A percentile compares a stretch with the other conserved stretches of the same genome.
phyloP scores from a whole-genome alignment of 2,113 vertebrate species.

The Brachyhypopomus gauderio region DNA sequence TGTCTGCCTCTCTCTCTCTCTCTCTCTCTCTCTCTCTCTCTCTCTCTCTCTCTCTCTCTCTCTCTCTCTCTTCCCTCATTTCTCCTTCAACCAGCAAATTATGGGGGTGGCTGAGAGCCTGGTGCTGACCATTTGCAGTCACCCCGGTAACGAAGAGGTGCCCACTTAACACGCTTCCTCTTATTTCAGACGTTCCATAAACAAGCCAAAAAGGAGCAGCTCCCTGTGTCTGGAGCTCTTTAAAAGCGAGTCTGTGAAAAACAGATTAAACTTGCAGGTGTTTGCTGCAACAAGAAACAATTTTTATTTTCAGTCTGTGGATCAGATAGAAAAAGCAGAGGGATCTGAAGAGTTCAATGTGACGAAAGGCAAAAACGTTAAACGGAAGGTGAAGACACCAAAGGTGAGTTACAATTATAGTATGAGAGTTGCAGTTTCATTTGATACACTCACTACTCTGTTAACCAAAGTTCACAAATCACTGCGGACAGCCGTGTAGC shows the following conservation, averaged over 20 bases:
- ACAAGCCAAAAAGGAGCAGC: constrained; percentile 31
- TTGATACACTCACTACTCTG: constrained; percentile 25
- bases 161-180: constrained; percentile 38
- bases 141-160: constrained; percentile 42
- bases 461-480: constrained; percentile 31
- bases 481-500: background rate
- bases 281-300: background rate
- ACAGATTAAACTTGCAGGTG: constrained; percentile 1
- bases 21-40: constrained; percentile 29
- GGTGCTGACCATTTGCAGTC: constrained; percentile 38
- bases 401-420: constrained; percentile 12
- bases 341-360: background rate
- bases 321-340: background rate
- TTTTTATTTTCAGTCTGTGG: background rate
- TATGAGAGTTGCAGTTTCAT: background rate
- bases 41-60: constrained; percentile 18
- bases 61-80: constrained; percentile 21
- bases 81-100: constrained; percentile 33
- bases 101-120: constrained; percentile 20
- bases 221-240: constrained; percentile 15
- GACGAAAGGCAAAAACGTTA: background rate
- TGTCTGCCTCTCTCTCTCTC: constrained; percentile 4
- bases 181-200: constrained; percentile 31
- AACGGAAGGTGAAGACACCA: background rate
- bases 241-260: background rate